Base-by-base conservation (phyloP, 2,888 invertebrate species). In the Crioceris asparagi region DNA sequence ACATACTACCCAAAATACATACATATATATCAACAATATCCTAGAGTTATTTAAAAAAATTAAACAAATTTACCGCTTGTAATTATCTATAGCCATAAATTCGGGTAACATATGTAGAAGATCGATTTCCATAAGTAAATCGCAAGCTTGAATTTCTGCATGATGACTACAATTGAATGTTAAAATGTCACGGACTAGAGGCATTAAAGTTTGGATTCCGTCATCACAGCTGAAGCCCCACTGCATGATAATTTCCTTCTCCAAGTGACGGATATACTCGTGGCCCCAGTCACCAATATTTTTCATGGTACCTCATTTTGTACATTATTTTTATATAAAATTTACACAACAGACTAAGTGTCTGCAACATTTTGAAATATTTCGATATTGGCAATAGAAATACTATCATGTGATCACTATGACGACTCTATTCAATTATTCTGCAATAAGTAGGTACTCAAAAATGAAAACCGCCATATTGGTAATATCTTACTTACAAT, bases 251-350 rank as follows among this genome's bases (percentile, higher is more conserved):
- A 98, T 84, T 64, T 87, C 85, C n/a, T 78, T 79, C 45, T 86
- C 84, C 39, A 87, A 68, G 68, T 97, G 97, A 42, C 93, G 80
- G 36, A 98, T 91, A 71, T 97, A 98, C 69, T 98, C 98, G 68
- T 98, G 97, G 1, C 98, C 98, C 98, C 98, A 98, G 55, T 93
- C 90, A 4, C 93, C 93, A 46, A 98, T 86, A 59, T 85, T 83
- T 46, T 81, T 79, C 65, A 78, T 72, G 17, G 80, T 79, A 19
- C 93, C 90, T 44, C 15, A 14, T 27, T 27, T 6, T 27, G 15
- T 14, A 8, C 8, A n/a, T n/a, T n/a, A n/a, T n/a, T n/a, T n/a
- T n/a, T n/a, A n/a, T n/a, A n/a, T n/a, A n/a, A n/a, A n/a, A n/a
- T n/a, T n/a, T n/a, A n/a, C n/a, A n/a, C n/a, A n/a, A n/a, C n/a